A percentile compares a stretch with the other conserved stretches of the same genome.
Evolutionary conservation across 2,797 vertebrate genomes (phyloP).

Genomic region (Chelonia mydas): DNA sequence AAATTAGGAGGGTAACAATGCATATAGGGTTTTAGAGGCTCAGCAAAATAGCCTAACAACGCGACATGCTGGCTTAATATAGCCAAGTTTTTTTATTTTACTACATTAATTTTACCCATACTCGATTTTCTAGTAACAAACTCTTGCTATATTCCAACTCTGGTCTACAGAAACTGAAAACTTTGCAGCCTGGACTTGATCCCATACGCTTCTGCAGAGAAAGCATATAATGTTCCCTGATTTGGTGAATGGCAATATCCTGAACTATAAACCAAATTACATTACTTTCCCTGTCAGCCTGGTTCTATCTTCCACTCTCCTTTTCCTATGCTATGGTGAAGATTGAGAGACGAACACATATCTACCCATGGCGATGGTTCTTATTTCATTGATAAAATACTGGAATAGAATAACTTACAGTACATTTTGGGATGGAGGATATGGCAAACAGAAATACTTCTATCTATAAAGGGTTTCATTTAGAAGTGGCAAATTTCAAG

Average conservation of each 20-base stretch:
- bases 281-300: neutral
- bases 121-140: neutral
- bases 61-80: neutral
- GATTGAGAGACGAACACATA: neutral
- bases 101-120: no score
- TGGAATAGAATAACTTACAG: neutral
- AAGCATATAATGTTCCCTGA: neutral
- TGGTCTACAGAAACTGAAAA: neutral
- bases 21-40: neutral
- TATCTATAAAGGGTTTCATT: no score
- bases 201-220: neutral
- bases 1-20: no score
- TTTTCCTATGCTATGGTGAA: neutral
- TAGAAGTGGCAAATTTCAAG: neutral
- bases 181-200: neutral
- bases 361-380: rapidly evolving
- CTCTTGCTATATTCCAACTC: neutral
- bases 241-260: neutral
- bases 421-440: neutral
- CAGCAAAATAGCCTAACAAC: neutral
- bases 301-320: neutral
- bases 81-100: no score
- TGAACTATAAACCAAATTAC: neutral
- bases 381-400: neutral
- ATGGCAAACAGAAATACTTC: neutral